Percentiles rank a stretch among this genome's conserved stretches.
Conservation (phyloP, 1,140 invertebrate genomes). For the Phocides pigmalion region DNA sequence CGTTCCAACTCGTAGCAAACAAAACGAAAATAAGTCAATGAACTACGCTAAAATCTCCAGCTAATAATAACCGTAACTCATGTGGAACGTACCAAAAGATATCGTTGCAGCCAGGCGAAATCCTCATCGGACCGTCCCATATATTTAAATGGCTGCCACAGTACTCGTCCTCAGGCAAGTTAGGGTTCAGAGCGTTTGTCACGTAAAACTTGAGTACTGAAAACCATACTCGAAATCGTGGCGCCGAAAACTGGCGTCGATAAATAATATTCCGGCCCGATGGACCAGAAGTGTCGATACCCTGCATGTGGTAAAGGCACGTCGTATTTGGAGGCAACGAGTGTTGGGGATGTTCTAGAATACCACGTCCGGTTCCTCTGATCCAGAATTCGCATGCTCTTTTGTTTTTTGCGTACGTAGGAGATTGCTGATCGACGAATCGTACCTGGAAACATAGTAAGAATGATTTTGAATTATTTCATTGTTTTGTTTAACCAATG, state of each 20-base stretch:
- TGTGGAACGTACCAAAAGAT: constrained; percentile 87
- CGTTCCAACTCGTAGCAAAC: neutral
- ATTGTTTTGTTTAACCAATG: neutral
- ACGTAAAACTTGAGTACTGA: constrained; percentile 94
- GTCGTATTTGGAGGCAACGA: constrained; percentile 93
- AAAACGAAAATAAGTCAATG: constrained; percentile 1
- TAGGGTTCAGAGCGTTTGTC: constrained; percentile 83
- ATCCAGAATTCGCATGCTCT: constrained; percentile 94
- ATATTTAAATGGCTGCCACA: constrained; percentile 92
- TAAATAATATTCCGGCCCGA: constrained; percentile 86
- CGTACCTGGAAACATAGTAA: constrained; percentile 87
- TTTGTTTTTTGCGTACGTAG: constrained; percentile 91
- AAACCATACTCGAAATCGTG: constrained; percentile 92
- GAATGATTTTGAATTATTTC: neutral
- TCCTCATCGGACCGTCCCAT: constrained; percentile 92
- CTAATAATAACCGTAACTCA: constrained; percentile 26
- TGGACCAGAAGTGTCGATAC: constrained; percentile 84
- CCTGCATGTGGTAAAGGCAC: constrained; percentile 92
- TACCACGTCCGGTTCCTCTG: constrained; percentile 89
- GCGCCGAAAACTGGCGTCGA: constrained; percentile 85
- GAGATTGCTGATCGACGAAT: constrained; percentile 91
- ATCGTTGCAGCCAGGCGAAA: constrained; percentile 90
- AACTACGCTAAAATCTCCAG: constrained; percentile 7
- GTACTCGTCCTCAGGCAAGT: constrained; percentile 87
- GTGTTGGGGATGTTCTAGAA: constrained; percentile 91